These are phyloP conservation scores for Mimumesa dahlbomi DNA, from an alignment of 2,888 invertebrate genomes.

Conservation along the genomic window DNA sequence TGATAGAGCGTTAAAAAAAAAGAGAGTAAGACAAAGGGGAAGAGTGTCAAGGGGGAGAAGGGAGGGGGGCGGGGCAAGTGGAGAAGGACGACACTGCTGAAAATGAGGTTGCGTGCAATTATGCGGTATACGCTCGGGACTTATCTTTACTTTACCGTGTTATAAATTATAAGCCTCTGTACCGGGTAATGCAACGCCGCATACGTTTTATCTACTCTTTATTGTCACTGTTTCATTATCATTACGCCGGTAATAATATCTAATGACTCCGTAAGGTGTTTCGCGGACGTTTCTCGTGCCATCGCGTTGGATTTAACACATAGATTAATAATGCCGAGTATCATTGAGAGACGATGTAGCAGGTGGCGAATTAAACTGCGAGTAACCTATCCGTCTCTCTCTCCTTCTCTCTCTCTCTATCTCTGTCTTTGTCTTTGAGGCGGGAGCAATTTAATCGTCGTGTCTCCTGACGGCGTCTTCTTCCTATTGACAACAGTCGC, in stretches of 20 bases:
- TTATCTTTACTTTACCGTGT: slow-evolving; percentile 53
- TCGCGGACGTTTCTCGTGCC: neutral
- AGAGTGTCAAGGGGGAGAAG: slow-evolving; percentile 4
- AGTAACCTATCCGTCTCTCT: slow-evolving; percentile 22
- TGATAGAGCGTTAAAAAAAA: slow-evolving; percentile 19
- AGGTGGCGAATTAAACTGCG: slow-evolving; percentile 8
- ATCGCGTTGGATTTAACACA: neutral
- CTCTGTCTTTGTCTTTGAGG: too few relatives aligned
- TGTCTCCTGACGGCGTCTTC: slow-evolving; percentile 5
- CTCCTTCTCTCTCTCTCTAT: too few relatives aligned
- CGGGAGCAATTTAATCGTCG: slow-evolving; percentile 17
- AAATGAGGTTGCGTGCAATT: slow-evolving; percentile 55
- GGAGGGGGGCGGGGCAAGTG: slow-evolving; percentile 11
- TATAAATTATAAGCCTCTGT: slow-evolving; percentile 52
- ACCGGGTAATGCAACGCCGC: slow-evolving; percentile 15
- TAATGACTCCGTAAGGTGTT: neutral
- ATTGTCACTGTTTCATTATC: neutral
- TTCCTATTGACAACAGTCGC: slow-evolving; percentile 30
- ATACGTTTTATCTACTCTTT: neutral
- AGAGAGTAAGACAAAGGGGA: slow-evolving; percentile 16
- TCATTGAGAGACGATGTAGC: neutral
- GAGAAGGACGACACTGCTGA: slow-evolving; percentile 14
- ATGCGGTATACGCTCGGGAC: slow-evolving; percentile 49
- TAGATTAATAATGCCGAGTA: neutral
- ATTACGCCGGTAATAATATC: neutral